Evolutionary conservation across 2,888 invertebrate species (phyloP).

Genomic region (Terebella lapidaria): DNA sequence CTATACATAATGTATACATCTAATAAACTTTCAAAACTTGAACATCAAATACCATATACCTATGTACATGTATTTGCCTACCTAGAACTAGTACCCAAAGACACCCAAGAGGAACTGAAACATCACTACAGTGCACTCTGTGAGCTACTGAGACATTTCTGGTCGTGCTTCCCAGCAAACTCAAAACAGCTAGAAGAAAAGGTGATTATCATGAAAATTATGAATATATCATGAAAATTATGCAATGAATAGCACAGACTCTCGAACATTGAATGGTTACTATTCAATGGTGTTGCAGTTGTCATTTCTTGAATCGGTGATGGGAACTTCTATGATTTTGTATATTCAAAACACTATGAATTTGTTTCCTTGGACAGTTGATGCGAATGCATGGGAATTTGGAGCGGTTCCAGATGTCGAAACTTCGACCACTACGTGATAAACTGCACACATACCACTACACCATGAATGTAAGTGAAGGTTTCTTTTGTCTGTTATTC

Average conservation of each 20-base stretch:
- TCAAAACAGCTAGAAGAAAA: constrained; percentile 69
- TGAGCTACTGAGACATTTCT: constrained; percentile 88
- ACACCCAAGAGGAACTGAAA: constrained; percentile 73
- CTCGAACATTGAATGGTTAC: neutral
- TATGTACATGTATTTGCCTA: too few species aligned
- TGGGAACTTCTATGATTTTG: neutral
- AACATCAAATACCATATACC: too few species aligned
- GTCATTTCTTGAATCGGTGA: neutral
- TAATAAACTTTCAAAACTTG: too few species aligned
- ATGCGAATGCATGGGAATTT: constrained; percentile 85
- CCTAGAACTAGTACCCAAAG: constrained; percentile 65
- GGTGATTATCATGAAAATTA: constrained; percentile 33
- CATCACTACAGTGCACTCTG: constrained; percentile 79
- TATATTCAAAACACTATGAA: neutral
- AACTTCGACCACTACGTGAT: constrained; percentile 59
- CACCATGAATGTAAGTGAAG: constrained; percentile 45
- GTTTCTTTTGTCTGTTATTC: too few species aligned
- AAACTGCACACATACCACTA: constrained; percentile 44
- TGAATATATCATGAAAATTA: too few species aligned
- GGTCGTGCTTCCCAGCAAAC: constrained; percentile 83
- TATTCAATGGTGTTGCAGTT: neutral
- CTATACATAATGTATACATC: too few species aligned
- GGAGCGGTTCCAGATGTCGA: constrained; percentile 79
- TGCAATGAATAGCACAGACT: too few species aligned
- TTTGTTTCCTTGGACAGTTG: constrained; percentile 59